Base-by-base conservation (phyloP, 2,797 vertebrate species). In the Diplodus puntazzo region DNA sequence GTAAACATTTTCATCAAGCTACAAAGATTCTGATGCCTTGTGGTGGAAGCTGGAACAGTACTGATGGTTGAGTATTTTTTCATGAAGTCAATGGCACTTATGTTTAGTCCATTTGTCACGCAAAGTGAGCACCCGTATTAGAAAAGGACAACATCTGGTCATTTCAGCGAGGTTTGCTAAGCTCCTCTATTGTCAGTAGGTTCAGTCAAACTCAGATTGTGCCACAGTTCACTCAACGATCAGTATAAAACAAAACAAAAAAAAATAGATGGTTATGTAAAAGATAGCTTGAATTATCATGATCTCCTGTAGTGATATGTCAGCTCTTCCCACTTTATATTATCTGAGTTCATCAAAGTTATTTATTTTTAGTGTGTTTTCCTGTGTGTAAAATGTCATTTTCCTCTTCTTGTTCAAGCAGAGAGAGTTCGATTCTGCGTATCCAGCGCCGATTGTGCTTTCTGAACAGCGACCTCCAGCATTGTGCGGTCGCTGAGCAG, bases 391-490 rank as follows among this genome's bases (percentile, higher is more conserved):
- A 75, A 58, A 20, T 27, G 14, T 45, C 17, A 18, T 25, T 18
- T 9, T 72, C 64, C 55, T 73, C 52, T 58, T 62, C 48, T 1
- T 1, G 34, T 71, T 69, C 11, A 21, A 60, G 55, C 46, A 17
- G 49, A 74, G 3, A 65, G 42, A 53, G 52, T 69, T 84, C 49
- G 84, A 5, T 63, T 84, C 5, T 75, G 48, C 3, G 75, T 45
- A 45, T 89, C 78, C 80, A 96, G 86, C 0, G 89, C 94, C 59
- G 86, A 86, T 88, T 94, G 93, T 75, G 96, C 96, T 89, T 94
- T 96, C 64, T 93, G 86, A 82, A 96, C 95, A 5, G 96, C 96
- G 0, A 45, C 80, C 66, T 93, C 84, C 76, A 96, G 86, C 92
- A 94, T 83, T 9, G 61, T 34, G 18, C 69, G 92, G 78, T 96